Evolutionary conservation across 2,113 vertebrate genomes (phyloP).

Genomic region (Steatornis caripensis): DNA sequence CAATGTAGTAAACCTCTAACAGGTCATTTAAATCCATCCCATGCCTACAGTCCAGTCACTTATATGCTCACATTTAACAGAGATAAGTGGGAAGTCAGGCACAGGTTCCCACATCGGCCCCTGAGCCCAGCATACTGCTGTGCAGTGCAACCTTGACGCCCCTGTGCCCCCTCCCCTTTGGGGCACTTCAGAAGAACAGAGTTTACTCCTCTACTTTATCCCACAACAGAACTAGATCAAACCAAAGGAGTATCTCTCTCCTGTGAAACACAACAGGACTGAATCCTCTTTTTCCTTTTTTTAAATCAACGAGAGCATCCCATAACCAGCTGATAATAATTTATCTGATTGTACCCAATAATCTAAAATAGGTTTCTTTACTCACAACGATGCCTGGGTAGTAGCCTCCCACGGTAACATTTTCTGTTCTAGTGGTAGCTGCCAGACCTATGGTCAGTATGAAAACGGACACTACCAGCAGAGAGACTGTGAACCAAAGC

Average conservation of each 20-base stretch:
- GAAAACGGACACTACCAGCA: conserved; percentile 81
- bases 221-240: background rate
- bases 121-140: background rate
- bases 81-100: background rate
- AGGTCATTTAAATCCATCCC: background rate
- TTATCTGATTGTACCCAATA: background rate
- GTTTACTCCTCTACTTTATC: background rate
- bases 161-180: background rate
- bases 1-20: background rate
- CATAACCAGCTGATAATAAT: background rate
- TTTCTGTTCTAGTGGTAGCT: conserved; percentile 88
- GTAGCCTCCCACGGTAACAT: conserved; percentile 89
- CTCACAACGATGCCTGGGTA: conserved; percentile 94
- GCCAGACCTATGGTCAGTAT: conserved; percentile 86
- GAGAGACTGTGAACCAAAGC: conserved; percentile 80
- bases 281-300: background rate
- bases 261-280: background rate
- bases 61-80: background rate
- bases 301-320: background rate
- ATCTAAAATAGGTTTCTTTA: conserved; percentile 6
- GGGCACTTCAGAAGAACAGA: background rate
- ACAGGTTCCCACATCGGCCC: background rate
- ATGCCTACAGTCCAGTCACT: background rate
- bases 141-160: background rate
- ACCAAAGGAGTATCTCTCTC: background rate